Evolutionary conservation across 2,113 vertebrate genomes (phyloP), one percentile per base, ranked within the genome.

Genomic region (Penelope pileata): DNA sequence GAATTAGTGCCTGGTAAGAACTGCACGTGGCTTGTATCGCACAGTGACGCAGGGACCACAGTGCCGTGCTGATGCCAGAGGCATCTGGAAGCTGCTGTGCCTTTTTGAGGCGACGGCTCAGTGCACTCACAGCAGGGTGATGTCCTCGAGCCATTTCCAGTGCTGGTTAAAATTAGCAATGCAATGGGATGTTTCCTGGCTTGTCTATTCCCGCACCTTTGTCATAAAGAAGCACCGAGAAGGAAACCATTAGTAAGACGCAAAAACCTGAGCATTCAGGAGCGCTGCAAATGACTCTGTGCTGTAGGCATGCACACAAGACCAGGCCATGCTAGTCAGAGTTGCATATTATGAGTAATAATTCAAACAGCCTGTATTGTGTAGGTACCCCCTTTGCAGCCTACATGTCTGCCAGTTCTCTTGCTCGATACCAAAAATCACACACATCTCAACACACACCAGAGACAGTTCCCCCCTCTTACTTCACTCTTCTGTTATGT

Each of bases 401-500:
- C 93, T 45, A 78, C 73, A 72, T 45, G 69, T 38, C 87, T 85
- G 88, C 73, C 54, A 43, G 21, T 27, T 82, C 78, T 73, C 88
- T 75, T 81, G 74, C 58, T 63, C 48, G 67, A 78, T 24, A 58
- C 56, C 81, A 67, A 84, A 87, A 88, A 3, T 16, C 64, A n/a
- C 68, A 60, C 6, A 50, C 23, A 83, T 26, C 68, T 40, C 22
- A 77, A 81, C 63, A 48, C 72, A 62, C n/a, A 56, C 9, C 43
- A 89, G 70, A 47, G 86, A 5, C 23, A 80, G 59, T 14, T 83
- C 38, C 29, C 29, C 43, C n/a, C 72, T 66, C 45, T 60, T 75
- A 50, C 63, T 91, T 83, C 64, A 80, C 0, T 58, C 47, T 84
- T 72, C 53, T 86, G 67, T 47, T 86, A 50, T 15, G 22, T 4